phyloP scores from a whole-genome alignment of 2,113 vertebrate species.

The Aphyosemion australe region DNA sequence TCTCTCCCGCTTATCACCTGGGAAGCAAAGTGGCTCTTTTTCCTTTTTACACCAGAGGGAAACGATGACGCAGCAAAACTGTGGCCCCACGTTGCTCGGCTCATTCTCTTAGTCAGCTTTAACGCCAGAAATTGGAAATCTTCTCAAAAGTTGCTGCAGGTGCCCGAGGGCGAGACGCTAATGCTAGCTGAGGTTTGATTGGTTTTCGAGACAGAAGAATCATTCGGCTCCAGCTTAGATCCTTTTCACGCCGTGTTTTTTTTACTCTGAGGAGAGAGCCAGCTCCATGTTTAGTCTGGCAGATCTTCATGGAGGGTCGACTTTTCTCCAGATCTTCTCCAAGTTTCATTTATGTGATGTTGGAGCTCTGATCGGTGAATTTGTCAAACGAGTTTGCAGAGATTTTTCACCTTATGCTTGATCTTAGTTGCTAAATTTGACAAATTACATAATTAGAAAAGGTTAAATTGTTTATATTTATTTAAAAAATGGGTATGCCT shows the following conservation, averaged over 20 bases:
- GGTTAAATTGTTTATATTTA: too few species aligned
- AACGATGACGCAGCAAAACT: conserved; percentile 54
- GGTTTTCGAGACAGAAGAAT: background rate
- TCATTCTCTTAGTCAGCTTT: conserved; percentile 32
- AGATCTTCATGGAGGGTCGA: too few species aligned
- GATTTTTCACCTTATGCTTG: too few species aligned
- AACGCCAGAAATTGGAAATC: conserved; percentile 33
- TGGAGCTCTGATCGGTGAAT: too few species aligned
- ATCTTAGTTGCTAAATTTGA: too few species aligned
- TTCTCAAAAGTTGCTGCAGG: conserved; percentile 41
- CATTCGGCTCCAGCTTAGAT: background rate
- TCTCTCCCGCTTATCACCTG: conserved; percentile 53
- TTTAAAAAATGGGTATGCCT: too few species aligned
- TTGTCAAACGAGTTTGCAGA: too few species aligned
- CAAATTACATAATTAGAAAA: too few species aligned
- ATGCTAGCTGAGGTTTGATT: conserved; percentile 24
- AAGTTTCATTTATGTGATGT: too few species aligned
- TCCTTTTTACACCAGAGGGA: conserved; percentile 26
- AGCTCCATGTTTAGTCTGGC: too few species aligned
- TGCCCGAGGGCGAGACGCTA: conserved; percentile 17
- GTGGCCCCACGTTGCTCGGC: conserved; percentile 21
- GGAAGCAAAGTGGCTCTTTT: conserved; percentile 56
- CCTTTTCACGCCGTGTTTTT: background rate
- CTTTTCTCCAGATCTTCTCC: too few species aligned
- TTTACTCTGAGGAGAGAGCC: background rate